Base-by-base conservation (phyloP, 2,797 vertebrate species). In the Pampus argenteus region DNA sequence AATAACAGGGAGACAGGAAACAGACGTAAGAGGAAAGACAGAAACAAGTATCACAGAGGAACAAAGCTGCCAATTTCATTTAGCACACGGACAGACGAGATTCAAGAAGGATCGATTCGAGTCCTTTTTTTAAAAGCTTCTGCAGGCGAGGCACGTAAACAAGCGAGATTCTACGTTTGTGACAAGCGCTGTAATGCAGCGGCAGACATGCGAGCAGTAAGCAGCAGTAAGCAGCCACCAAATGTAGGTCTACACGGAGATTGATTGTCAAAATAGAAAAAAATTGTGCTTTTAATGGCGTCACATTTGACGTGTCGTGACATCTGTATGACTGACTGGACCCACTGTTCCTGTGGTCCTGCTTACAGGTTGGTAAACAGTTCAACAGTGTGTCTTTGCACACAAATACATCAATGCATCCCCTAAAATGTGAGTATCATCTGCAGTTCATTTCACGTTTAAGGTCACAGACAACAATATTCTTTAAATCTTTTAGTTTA, bases 121-220 rank as follows among this genome's bases (percentile, higher is more conserved):
- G 31, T 66, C 20, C 15, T 11, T 1, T 47, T 76, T 71, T 20
- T n/a, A n/a, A 52, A 71, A 79, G 65, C 44, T 72, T 85, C 44
- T 66, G 36, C 28, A 71, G 5, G 9, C 65, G 74, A 48, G 57
- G 60, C 68, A 71, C 44, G 4, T 8, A 25, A 38, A 66, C 70
- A 63, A 68, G 13, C 50, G 15, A 55, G 10, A 57, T 9, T 23
- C 3, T 25, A 0, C 26, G 52, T 60, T 38, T 34, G n/a, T 54
- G 26, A 71, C 18, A 50, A n/a, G 15, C 49, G 42, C 31, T 42
- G 44, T 9, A 49, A 40, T 36, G 48, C 25, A 76, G 51, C 22
- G 38, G 73, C 48, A 51, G 56, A 82, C 67, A 77, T 20, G 48
- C 85, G 79, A 48, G 26, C 40, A 77, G 54, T 58, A 70, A 40